phyloP scores from a whole-genome alignment of 2,113 vertebrate genomes.

The Poeciliopsis retropinna region DNA sequence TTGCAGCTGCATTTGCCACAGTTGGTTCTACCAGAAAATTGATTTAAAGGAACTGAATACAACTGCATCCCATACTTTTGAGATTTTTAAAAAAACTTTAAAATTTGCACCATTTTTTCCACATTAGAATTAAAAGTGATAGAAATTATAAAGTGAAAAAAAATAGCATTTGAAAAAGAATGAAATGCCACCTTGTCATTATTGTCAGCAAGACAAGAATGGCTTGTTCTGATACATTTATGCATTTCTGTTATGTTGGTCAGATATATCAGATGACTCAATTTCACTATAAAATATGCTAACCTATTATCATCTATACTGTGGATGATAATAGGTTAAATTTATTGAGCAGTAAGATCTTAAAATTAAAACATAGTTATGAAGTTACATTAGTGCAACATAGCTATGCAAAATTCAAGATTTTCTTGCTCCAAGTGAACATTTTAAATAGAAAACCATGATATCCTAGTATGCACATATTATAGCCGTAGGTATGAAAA shows the following conservation, averaged over 20 bases:
- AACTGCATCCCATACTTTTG: not conserved
- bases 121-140: no score
- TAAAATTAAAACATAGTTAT: conserved; percentile 19
- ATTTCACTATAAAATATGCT: conserved; percentile 40
- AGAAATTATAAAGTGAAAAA: no score
- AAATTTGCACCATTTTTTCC: not conserved
- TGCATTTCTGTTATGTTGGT: conserved; percentile 39
- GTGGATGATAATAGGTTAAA: no score
- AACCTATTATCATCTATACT: conserved; percentile 33
- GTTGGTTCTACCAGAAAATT: not conserved
- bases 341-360: conserved; percentile 1
- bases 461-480: conserved; percentile 6
- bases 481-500: not conserved
- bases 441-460: conserved; percentile 16
- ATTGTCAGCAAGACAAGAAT: no score
- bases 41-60: not conserved
- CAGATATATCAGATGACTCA: conserved; percentile 39
- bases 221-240: not conserved
- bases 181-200: no score
- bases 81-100: not conserved
- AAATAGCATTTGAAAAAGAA: no score
- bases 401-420: conserved; percentile 36
- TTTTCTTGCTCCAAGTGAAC: not conserved
- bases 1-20: no score
- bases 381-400: conserved; percentile 31